Conservation (phyloP, 2,888 invertebrate species). For the Dexiosoma caninum region DNA sequence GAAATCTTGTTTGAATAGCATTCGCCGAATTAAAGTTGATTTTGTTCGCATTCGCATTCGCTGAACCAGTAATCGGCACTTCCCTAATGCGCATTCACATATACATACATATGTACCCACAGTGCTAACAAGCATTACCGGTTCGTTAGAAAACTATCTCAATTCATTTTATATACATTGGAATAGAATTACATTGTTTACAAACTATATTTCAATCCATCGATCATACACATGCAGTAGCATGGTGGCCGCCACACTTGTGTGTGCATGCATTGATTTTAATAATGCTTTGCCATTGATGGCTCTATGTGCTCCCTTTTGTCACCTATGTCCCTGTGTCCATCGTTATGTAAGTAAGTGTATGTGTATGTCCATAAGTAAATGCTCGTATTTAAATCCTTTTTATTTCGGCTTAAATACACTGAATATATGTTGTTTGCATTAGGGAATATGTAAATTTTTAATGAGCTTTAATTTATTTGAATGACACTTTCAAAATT, state of each 20-base stretch:
- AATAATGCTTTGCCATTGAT: conserved; percentile 36
- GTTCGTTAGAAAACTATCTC: background rate
- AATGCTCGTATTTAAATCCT: background rate
- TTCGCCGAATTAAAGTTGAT: too few relatives aligned
- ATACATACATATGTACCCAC: background rate
- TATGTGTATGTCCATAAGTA: background rate
- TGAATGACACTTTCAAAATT: conserved; percentile 60
- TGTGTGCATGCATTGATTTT: conserved; percentile 1
- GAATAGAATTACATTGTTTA: conserved; percentile 50
- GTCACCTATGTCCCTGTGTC: background rate
- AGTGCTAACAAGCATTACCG: background rate
- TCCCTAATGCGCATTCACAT: background rate
- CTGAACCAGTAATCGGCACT: too few relatives aligned
- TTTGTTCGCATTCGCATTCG: too few relatives aligned
- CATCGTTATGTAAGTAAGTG: too few relatives aligned
- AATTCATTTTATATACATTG: conserved; percentile 17
- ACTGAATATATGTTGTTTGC: conserved; percentile 28
- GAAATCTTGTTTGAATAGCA: too few relatives aligned
- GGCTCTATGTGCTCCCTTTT: conserved; percentile 4
- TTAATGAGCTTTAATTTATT: conserved; percentile 65
- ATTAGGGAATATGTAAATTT: conserved; percentile 55
- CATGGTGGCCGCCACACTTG: background rate
- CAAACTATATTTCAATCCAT: conserved; percentile 42
- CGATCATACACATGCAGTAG: background rate
- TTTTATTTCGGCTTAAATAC: conserved; percentile 24